Evolutionary conservation across 2,888 invertebrate genomes (phyloP).

Genomic region (Chrysodeixis includens): DNA sequence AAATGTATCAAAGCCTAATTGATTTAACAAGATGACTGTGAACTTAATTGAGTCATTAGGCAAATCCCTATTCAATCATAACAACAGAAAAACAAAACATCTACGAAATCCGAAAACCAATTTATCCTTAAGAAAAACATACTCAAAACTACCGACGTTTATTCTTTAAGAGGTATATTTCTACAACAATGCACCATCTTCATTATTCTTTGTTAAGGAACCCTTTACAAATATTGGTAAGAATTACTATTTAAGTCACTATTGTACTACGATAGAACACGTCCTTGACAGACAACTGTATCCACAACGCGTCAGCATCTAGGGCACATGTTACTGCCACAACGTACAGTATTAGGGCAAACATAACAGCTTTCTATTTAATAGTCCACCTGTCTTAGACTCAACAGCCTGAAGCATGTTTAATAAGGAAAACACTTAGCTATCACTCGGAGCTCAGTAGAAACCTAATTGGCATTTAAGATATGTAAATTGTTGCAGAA

Average conservation of each 20-base stretch:
- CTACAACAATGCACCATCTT: not conserved
- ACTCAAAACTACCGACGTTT: too few species aligned
- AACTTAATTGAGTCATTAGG: too few species aligned
- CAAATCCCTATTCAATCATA: too few species aligned
- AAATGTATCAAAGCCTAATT: too few species aligned
- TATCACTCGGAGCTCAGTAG: conserved; percentile 11
- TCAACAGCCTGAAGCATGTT: conserved; percentile 22
- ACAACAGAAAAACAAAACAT: not conserved
- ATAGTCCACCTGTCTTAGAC: conserved; percentile 46
- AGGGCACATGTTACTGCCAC: conserved; percentile 26
- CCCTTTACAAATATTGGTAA: conserved; percentile 7
- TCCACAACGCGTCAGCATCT: conserved; percentile 38
- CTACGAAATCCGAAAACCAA: too few species aligned
- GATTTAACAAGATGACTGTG: too few species aligned
- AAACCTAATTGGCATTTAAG: conserved; percentile 33
- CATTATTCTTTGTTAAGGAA: not conserved
- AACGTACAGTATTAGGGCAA: conserved; percentile 36
- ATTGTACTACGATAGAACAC: conserved; percentile 12
- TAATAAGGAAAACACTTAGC: conserved; percentile 42
- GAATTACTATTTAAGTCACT: conserved; percentile 29
- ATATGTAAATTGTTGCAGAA: conserved; percentile 2
- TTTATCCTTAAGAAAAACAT: too few species aligned
- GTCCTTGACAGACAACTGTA: conserved; percentile 51
- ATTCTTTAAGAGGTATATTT: too few species aligned
- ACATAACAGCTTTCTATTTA: conserved; percentile 54